These are phyloP conservation scores for Bagarius yarrelli DNA, from an alignment of 2,113 vertebrate genomes.

Conservation along the genomic window DNA sequence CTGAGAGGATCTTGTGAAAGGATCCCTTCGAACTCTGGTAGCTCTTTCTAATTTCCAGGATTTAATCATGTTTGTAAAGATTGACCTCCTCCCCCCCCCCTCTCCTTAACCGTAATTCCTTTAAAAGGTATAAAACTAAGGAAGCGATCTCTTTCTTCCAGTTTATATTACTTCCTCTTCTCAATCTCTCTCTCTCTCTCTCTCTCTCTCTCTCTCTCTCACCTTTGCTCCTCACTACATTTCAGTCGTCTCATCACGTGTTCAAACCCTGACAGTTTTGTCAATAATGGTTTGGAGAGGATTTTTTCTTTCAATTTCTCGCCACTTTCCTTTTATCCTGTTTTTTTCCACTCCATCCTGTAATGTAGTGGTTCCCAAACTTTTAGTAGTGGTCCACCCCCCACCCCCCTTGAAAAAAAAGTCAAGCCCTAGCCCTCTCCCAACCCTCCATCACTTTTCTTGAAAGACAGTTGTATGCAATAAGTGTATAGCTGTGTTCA, in stretches of 20 bases:
- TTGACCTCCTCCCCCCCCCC: not conserved
- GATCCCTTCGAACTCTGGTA: not conserved
- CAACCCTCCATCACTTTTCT: no score
- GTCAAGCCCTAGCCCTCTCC: no score
- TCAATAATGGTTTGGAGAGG: slow-evolving; percentile 34
- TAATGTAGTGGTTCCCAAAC: not conserved
- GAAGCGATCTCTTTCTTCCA: not conserved
- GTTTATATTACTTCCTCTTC: not conserved
- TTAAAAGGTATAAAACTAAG: not conserved
- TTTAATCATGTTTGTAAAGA: slow-evolving; percentile 9
- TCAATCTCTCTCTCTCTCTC: not conserved
- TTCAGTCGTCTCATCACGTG: slow-evolving; percentile 24
- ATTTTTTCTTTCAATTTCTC: slow-evolving; percentile 29
- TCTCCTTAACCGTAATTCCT: not conserved
- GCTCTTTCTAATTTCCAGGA: not conserved
- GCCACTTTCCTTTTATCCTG: not conserved
- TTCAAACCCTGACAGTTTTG: slow-evolving; percentile 31
- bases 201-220: not conserved
- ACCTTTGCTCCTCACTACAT: not conserved
- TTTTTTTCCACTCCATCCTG: not conserved
- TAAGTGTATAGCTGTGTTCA: no score
- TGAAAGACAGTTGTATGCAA: no score
- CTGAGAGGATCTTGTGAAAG: not conserved
- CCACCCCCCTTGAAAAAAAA: no score
- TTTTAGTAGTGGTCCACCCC: no score